These are phyloP conservation scores for Pherbina coryleti DNA, from an alignment of 2,888 invertebrate species.

Conservation along the genomic window DNA sequence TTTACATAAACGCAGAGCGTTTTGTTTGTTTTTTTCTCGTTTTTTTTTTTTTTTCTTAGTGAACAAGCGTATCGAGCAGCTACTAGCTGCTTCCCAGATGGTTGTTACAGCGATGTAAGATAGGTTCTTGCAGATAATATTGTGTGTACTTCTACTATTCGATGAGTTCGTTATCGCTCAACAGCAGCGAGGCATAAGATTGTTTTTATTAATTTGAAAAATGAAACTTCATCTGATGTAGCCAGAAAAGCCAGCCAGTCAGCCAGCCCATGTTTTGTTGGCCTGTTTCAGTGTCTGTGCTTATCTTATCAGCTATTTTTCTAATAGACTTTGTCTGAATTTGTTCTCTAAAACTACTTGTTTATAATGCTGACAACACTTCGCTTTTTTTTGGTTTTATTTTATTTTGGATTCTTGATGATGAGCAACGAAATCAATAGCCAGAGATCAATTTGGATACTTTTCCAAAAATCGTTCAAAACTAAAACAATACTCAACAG, in stretches of 20 bases:
- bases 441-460: background rate
- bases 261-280: background rate
- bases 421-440: constrained; percentile 2
- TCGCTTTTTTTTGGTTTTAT: background rate
- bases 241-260: too few relatives aligned
- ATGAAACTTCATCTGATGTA: constrained; percentile 4
- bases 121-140: constrained; percentile 8
- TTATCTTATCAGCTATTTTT: constrained; percentile 31
- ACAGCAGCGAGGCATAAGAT: background rate
- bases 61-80: constrained; percentile 3
- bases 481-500: background rate
- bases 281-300: background rate
- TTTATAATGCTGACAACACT: background rate
- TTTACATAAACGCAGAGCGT: background rate
- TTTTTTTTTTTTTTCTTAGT: background rate
- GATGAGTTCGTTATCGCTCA: constrained; percentile 15
- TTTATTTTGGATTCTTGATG: background rate
- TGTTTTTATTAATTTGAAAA: constrained; percentile 24
- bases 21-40: background rate
- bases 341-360: constrained; percentile 6
- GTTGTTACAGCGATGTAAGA: constrained; percentile 13
- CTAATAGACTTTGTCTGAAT: constrained; percentile 17
- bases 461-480: background rate
- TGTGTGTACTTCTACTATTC: background rate
- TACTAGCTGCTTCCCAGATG: constrained; percentile 5